Evolutionary conservation across 2,888 invertebrate genomes (phyloP).

Genomic region (Physocephala rufipes): DNA sequence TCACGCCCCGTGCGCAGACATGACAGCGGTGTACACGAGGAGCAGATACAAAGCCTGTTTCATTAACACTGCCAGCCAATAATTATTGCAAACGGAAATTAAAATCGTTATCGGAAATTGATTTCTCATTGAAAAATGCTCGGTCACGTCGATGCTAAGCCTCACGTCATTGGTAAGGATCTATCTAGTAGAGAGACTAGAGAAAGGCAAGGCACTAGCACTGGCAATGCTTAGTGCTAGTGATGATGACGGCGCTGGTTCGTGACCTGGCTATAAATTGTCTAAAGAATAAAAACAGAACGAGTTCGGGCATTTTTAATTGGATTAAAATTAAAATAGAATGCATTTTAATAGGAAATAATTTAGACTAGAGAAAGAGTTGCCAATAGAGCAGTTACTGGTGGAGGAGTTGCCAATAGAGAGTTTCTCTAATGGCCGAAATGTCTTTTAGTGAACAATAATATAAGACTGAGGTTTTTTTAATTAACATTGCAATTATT

Average conservation of each 20-base stretch:
- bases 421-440: too few species aligned
- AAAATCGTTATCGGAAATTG: conserved; percentile 63
- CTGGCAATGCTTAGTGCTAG: background rate
- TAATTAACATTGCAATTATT: too few species aligned
- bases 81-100: conserved; percentile 65
- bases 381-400: too few species aligned
- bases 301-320: conserved; percentile 14
- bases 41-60: conserved; percentile 14
- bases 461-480: too few species aligned
- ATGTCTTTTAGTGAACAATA: too few species aligned
- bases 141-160: conserved; percentile 7
- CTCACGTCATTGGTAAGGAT: background rate
- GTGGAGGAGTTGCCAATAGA: too few species aligned
- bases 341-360: background rate
- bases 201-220: background rate
- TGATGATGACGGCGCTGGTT: background rate
- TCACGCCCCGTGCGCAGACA: background rate
- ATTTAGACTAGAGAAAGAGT: too few species aligned
- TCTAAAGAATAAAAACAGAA: background rate
- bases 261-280: background rate
- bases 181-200: background rate
- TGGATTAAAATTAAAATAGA: conserved; percentile 20
- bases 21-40: background rate
- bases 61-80: conserved; percentile 51
- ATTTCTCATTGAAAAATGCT: conserved; percentile 52